A percentile compares a stretch with the other conserved stretches of the same genome.
Conservation (phyloP, 2,113 vertebrate genomes). For the Pseudois nayaur region DNA sequence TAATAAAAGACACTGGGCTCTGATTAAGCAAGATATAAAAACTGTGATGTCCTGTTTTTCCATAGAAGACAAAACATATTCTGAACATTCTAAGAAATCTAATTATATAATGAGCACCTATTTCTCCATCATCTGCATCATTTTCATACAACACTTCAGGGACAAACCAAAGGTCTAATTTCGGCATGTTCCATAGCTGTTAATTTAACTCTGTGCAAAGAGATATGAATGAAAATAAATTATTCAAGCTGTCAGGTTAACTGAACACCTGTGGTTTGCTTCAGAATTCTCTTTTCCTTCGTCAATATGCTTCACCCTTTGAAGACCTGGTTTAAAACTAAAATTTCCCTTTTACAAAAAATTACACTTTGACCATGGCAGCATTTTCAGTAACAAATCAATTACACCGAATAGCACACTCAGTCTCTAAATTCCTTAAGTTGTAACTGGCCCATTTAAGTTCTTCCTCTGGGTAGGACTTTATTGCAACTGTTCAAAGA, state of each 20-base stretch:
- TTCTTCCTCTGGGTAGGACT: slow-evolving; percentile 29
- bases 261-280: not conserved
- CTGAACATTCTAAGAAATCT: not conserved
- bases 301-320: not conserved
- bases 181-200: not conserved
- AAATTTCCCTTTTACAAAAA: slow-evolving; percentile 1
- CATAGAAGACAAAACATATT: not conserved
- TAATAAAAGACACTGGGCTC: not conserved
- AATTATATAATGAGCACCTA: not conserved
- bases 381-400: not conserved
- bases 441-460: not conserved
- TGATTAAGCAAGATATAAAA: not conserved
- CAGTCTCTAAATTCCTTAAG: not conserved
- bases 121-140: not conserved
- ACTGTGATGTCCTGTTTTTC: not conserved
- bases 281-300: not conserved
- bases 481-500: not conserved
- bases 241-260: not conserved
- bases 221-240: not conserved
- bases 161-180: not conserved
- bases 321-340: not conserved
- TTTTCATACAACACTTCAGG: not conserved
- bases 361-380: not conserved
- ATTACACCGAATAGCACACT: not conserved
- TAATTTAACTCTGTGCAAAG: not conserved